Evolutionary conservation across 2,888 invertebrate genomes (phyloP), one percentile per base, ranked within the genome.

Genomic region (Orthosia cruda): DNA sequence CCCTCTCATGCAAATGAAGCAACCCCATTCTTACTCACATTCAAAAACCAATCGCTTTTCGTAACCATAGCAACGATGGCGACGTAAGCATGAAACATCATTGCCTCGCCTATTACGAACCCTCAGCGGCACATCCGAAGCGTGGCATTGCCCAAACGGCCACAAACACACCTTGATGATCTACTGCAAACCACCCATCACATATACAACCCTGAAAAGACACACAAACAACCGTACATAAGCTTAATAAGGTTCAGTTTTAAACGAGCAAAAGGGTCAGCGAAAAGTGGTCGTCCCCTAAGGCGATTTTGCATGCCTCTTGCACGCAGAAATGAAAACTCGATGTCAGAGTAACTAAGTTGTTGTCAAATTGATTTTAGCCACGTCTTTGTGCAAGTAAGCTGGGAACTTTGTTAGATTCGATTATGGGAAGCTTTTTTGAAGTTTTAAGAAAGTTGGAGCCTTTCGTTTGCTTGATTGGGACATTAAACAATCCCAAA

Each of bases 321-420:
- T 93, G 92, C 88, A 87, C 91, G 88, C 87, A 89, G 89, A 93
- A 91, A 94, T 94, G 94, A 92, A 94, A 94, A 92, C 90, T 92
- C 87, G 87, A 86, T 89, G 89, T 85, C 40, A 68, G 66, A 74
- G 89, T 91, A 92, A 93, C 89, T 86, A 88, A 89, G 88, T 89
- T 88, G 85, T 80, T 88, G 84, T 85, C 80, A 89, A 89, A 91
- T 89, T 89, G 88, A 90, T 89, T 90, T 88, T 76, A 75, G 78
- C 47, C n/a, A 58, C 71, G 83, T 83, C 89, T 87, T 84, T 85
- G 89, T 72, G 69, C 32, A 50, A 65, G 83, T 77, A 69, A 63
- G 61, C 72, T 80, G 68, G 66, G 57, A 77, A 81, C 61, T 85
- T 85, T 66, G 79, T 82, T 85, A 77, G 20, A 72, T 78, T 59